phyloP scores from a whole-genome alignment of 2,113 vertebrate genomes.

The Oenanthe oenanthe region DNA sequence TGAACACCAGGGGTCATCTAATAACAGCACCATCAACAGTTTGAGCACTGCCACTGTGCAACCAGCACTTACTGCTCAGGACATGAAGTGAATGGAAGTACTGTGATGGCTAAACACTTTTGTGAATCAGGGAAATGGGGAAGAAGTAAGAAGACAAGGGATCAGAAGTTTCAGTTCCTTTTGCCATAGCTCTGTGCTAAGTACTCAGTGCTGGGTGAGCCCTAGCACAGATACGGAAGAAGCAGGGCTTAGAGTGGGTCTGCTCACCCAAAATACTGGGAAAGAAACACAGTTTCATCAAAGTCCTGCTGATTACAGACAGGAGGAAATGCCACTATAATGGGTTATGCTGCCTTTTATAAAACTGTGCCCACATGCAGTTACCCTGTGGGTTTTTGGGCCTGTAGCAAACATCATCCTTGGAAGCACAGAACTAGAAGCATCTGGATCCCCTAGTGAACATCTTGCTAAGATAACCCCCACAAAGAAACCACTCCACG shows the following conservation, averaged over 20 bases:
- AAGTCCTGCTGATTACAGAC: background rate
- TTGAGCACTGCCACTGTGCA: background rate
- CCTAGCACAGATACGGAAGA: rapidly evolving
- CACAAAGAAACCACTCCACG: background rate
- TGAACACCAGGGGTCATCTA: background rate
- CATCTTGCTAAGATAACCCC: background rate
- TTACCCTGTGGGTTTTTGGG: background rate
- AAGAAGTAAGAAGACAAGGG: background rate
- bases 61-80: too few relatives aligned
- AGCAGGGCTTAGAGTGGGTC: background rate
- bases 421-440: background rate
- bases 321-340: background rate
- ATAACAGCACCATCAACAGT: rapidly evolving
- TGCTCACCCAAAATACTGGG: background rate
- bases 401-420: background rate
- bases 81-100: background rate
- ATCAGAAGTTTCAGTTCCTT: background rate
- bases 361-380: background rate
- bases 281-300: background rate
- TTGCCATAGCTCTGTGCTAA: background rate
- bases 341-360: background rate
- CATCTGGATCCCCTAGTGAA: background rate
- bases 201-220: background rate
- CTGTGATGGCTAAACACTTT: background rate
- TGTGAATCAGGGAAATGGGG: background rate